These are phyloP conservation scores for Oophaga pumilio DNA, from an alignment of 2,113 vertebrate genomes.

Conservation along the genomic window DNA sequence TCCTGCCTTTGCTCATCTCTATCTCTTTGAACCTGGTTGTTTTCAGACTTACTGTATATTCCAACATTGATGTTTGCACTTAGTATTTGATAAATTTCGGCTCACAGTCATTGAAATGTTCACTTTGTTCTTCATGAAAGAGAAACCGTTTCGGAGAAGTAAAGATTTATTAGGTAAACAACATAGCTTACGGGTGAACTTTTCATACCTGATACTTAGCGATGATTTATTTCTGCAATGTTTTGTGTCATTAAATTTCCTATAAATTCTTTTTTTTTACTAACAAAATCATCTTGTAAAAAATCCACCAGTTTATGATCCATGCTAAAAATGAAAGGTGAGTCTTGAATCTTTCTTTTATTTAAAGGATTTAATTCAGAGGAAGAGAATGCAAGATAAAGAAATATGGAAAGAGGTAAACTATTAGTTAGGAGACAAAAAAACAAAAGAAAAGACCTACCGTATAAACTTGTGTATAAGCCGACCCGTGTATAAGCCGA, in stretches of 20 bases:
- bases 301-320: background rate
- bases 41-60: background rate
- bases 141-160: background rate
- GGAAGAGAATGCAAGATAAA: background rate
- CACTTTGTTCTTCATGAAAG: conserved; percentile 1
- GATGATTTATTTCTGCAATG: background rate
- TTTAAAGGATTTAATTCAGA: background rate
- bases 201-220: background rate
- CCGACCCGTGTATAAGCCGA: no score
- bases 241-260: background rate
- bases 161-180: conserved; percentile 17
- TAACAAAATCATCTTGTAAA: background rate
- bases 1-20: background rate
- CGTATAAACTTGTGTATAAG: no score
- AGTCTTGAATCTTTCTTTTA: background rate
- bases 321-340: background rate
- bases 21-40: background rate
- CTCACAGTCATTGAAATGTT: conserved; percentile 29
- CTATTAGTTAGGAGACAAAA: no score
- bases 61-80: background rate
- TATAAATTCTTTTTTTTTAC: background rate
- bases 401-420: background rate
- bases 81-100: background rate
- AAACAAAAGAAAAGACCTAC: no score
- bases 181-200: conserved; percentile 7